Conservation (phyloP, 2,113 vertebrate species). For the Ammodytes dubius region DNA sequence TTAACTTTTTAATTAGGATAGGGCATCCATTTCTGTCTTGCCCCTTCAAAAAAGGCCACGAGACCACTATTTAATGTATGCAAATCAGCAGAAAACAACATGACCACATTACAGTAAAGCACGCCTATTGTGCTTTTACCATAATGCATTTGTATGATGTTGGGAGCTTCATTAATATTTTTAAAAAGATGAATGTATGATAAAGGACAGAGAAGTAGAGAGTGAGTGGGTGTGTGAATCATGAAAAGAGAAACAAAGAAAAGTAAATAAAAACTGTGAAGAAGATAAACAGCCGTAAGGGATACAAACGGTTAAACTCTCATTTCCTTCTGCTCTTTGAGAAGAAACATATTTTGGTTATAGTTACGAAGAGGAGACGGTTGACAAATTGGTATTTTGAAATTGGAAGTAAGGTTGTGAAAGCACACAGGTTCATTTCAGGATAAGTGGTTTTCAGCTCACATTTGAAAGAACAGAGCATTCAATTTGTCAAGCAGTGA, state of each 20-base stretch:
- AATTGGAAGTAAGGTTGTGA: neutral
- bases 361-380: conserved; percentile 10
- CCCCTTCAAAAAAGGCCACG: neutral
- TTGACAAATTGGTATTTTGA: conserved; percentile 30
- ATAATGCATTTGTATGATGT: neutral
- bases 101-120: neutral
- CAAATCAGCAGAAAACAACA: conserved; percentile 4
- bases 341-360: conserved; percentile 29
- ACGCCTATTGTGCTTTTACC: neutral
- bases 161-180: conserved; percentile 8
- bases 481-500: conserved; percentile 36
- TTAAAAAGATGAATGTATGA: neutral
- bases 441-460: conserved; percentile 14
- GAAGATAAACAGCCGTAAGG: neutral
- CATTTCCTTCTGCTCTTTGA: conserved; percentile 19
- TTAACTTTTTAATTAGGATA: neutral
- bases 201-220: neutral
- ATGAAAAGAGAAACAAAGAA: neutral
- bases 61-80: neutral
- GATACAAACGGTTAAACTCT: conserved; percentile 23
- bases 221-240: too few species aligned
- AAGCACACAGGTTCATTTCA: conserved; percentile 9
- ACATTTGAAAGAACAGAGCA: conserved; percentile 23
- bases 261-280: conserved; percentile 3
- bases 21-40: neutral